A percentile compares a stretch with the other conserved stretches of the same genome.
Evolutionary conservation across 35 echinoderm and acorn worm genomes (phyloP).

Genomic region (Diadema setosum): DNA sequence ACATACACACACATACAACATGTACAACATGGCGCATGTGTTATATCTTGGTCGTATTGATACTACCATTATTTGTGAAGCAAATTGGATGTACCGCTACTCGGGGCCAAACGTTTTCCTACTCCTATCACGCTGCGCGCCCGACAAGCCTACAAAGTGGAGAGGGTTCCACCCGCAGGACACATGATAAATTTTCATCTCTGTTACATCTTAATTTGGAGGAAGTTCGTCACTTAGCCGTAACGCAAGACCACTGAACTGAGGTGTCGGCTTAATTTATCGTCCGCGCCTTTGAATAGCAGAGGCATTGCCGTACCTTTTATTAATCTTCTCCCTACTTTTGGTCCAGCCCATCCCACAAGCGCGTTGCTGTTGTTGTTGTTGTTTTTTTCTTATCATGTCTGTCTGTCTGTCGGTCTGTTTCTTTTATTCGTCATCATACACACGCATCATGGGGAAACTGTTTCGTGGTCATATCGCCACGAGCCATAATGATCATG

Average conservation of each 20-base stretch:
- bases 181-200: neutral
- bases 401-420: neutral
- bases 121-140: neutral
- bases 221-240: conserved; percentile 24
- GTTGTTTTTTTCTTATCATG: neutral
- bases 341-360: too few species aligned
- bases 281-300: neutral
- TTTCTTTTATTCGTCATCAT: neutral
- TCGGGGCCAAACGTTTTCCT: conserved; percentile 12
- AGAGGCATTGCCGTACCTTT: neutral
- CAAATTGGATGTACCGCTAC: conserved; percentile 26
- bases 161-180: neutral
- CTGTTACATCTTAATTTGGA: conserved; percentile 18
- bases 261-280: neutral
- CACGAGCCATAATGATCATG: too few species aligned
- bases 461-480: too few species aligned
- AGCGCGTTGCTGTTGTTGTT: neutral
- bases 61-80: conserved; percentile 1
- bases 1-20: neutral
- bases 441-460: too few species aligned
- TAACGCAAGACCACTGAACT: conserved; percentile 8
- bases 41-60: neutral
- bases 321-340: too few species aligned
- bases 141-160: too few species aligned
- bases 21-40: neutral